Base-by-base conservation (phyloP, 2,888 invertebrate genomes). In the Xestia ashworthii region DNA sequence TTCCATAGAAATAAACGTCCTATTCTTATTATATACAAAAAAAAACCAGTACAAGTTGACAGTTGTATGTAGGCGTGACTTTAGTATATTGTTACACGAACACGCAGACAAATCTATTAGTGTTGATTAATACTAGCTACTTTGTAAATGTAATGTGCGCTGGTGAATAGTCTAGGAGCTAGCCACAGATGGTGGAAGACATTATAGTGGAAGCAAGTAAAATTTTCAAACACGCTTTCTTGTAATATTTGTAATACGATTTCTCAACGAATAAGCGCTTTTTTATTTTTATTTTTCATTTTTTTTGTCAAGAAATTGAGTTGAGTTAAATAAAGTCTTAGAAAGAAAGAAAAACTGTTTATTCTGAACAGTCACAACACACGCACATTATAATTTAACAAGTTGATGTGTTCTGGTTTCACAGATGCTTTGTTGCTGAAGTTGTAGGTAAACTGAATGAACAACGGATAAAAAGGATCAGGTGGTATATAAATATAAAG, bases 31-130 rank as follows among this genome's bases (percentile, higher is more conserved):
- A 53, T 74, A n/a, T 77, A 83, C 68, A 80, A 66, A 81, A 82
- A 83, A 82, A 78, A 81, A 71, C 32, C 62, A 62, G 32, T 50
- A 81, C 83, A 58, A 44, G 48, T 68, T 81, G 80, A 83, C 83
- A 81, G 69, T 70, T 72, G 62, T 65, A 73, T 82, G 86, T 86
- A 72, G 83, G 84, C 74, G 86, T 86, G 53, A 74, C 80, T 74
- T 71, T 70, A 72, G 76, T 80, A 74, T 88, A 86, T 81, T 82
- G 76, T 83, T 85, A 81, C 82, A 81, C 66, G 71, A 70, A 81
- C 74, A 78, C 41, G 64, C 71, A 75, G 78, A 88, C 83, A 84
- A 82, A 83, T 83, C 80, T 87, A 89, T 89, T 87, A 89, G 84
- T 67, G 70, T 82, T 84, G 80, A 88, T 87, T 86, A 84, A 86